phyloP scores from a whole-genome alignment of 2,113 vertebrate genomes.

The Hydrolagus affinis region DNA sequence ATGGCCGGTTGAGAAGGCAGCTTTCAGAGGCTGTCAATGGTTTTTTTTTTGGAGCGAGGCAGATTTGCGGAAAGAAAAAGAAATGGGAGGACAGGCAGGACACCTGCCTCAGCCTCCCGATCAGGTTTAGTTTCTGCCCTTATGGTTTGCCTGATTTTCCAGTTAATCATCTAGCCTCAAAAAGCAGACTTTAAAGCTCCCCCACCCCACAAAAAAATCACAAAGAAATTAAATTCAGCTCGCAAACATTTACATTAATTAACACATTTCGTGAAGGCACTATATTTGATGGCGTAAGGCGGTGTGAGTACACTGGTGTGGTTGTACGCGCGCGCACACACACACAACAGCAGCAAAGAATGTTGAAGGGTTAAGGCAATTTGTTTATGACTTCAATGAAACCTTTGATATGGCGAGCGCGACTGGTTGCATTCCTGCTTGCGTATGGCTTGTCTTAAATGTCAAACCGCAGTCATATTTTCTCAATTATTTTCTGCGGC shows the following conservation, averaged over 20 bases:
- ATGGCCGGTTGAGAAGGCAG: neutral
- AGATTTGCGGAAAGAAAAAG: conserved; percentile 22
- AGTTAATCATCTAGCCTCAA: neutral
- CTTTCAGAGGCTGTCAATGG: conserved; percentile 12
- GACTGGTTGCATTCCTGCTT: too few species aligned
- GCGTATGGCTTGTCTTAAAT: neutral
- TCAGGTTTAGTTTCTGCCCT: neutral
- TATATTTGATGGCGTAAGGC: too few species aligned
- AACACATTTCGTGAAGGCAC: too few species aligned
- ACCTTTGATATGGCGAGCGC: too few species aligned
- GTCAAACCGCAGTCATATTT: neutral
- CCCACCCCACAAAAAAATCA: too few species aligned
- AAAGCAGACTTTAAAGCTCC: neutral
- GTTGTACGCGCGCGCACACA: too few species aligned
- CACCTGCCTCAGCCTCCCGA: neutral
- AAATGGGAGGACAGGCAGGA: neutral
- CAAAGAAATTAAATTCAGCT: neutral
- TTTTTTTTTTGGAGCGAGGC: neutral
- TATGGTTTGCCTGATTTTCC: neutral
- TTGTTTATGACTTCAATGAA: too few species aligned
- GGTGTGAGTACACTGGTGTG: too few species aligned
- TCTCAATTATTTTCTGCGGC: neutral
- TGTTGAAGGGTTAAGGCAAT: too few species aligned
- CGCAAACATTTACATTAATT: neutral
- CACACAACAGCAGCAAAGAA: too few species aligned